These are phyloP conservation scores for Thalassophryne amazonica DNA, from an alignment of 2,797 vertebrate genomes.

Conservation along the genomic window DNA sequence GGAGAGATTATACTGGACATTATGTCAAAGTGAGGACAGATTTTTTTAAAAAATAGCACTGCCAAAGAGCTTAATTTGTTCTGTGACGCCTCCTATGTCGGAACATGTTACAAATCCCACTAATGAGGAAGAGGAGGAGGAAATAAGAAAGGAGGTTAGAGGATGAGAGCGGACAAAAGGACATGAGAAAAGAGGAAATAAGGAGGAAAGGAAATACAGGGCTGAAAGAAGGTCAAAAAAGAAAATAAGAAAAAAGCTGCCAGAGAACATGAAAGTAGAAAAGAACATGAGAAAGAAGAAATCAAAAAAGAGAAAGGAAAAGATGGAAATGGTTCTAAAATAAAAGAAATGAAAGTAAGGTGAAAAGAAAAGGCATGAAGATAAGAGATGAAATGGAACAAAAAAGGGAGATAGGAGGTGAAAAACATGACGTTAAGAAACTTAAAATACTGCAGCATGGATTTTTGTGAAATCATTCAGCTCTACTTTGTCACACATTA, in stretches of 20 bases:
- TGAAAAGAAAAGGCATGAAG: too few species aligned
- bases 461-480: too few species aligned
- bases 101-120: conserved; percentile 52
- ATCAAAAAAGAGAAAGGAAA: too few species aligned
- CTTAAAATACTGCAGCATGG: too few species aligned
- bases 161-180: background rate
- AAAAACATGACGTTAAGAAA: background rate
- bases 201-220: background rate
- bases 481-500: too few species aligned
- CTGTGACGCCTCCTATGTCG: conserved; percentile 21
- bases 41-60: conserved; percentile 31
- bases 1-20: conserved; percentile 54
- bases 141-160: background rate
- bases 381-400: background rate
- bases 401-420: background rate
- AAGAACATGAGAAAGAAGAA: background rate
- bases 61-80: conserved; percentile 55
- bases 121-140: conserved; percentile 34
- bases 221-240: too few species aligned
- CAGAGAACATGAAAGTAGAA: background rate
- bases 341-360: background rate
- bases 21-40: conserved; percentile 26
- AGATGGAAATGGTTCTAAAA: background rate
- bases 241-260: background rate
- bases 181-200: background rate